A percentile compares a stretch with the other conserved stretches of the same genome.
phyloP scores from a whole-genome alignment of 2,113 vertebrate species.

The Clarias magur region DNA sequence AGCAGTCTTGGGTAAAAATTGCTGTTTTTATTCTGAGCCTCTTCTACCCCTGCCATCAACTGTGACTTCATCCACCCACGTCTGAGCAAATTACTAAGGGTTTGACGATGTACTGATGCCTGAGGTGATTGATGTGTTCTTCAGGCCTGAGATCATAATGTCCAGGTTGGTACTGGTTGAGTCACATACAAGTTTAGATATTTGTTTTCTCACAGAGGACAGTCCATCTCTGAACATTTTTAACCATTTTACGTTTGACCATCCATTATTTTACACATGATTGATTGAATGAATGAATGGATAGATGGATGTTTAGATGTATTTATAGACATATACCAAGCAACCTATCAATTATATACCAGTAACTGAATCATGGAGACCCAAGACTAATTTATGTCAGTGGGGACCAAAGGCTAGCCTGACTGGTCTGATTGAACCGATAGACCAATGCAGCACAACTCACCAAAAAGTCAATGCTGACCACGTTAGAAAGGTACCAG shows the following conservation, averaged over 20 bases:
- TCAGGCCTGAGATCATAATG: neutral
- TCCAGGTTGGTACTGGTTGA: neutral
- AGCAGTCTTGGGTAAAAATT: neutral
- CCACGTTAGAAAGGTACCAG: no score
- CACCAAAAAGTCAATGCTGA: no score
- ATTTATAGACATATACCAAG: no score
- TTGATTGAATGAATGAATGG: neutral
- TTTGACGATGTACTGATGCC: neutral
- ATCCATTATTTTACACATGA: neutral
- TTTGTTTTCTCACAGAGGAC: conserved; percentile 2
- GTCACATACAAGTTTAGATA: neutral
- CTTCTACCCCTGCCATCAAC: neutral
- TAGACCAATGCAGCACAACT: no score
- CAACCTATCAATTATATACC: no score
- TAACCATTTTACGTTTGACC: neutral
- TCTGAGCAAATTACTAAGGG: conserved; percentile 1
- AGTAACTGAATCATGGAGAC: no score
- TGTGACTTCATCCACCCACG: conserved; percentile 2
- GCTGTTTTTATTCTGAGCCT: conserved; percentile 11
- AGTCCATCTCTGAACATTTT: conserved; percentile 13
- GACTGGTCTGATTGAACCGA: no score
- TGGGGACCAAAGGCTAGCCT: no score
- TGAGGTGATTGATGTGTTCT: neutral
- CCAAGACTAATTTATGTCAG: no score
- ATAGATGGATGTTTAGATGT: neutral